phyloP scores from a whole-genome alignment of 2,888 invertebrate species.

The Linnaemya tessellans region DNA sequence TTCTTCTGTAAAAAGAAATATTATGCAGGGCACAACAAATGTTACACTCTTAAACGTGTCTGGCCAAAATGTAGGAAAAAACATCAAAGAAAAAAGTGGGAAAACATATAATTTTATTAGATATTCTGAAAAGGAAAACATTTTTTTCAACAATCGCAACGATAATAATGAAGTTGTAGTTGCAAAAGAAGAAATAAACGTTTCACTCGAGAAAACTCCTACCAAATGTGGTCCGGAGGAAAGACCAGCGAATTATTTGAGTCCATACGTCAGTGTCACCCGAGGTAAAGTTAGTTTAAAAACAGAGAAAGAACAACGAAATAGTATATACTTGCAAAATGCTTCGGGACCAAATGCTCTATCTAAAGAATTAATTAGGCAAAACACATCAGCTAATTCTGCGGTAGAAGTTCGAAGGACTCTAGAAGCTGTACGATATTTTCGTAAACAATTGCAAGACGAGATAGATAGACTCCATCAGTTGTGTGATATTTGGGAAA shows the following conservation, averaged over 20 bases:
- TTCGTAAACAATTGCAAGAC: constrained; percentile 81
- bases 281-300: constrained; percentile 85
- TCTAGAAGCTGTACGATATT: constrained; percentile 79
- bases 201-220: constrained; percentile 39
- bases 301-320: constrained; percentile 83
- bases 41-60: background rate
- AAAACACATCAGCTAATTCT: constrained; percentile 58
- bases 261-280: constrained; percentile 84
- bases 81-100: background rate
- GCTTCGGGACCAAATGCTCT: background rate
- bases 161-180: background rate
- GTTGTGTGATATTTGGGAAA: constrained; percentile 84
- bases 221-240: constrained; percentile 52
- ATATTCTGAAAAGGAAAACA: constrained; percentile 74
- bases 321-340: constrained; percentile 77
- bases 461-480: constrained; percentile 84
- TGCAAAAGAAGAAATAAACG: background rate
- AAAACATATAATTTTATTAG: constrained; percentile 75
- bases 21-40: constrained; percentile 1
- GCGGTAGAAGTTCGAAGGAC: constrained; percentile 72
- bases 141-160: no score
- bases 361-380: background rate
- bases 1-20: constrained; percentile 40
- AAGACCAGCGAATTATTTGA: constrained; percentile 77
- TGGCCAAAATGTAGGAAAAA: background rate